Base-by-base conservation (phyloP, 2,888 invertebrate genomes). In the Machimus rusticus region DNA sequence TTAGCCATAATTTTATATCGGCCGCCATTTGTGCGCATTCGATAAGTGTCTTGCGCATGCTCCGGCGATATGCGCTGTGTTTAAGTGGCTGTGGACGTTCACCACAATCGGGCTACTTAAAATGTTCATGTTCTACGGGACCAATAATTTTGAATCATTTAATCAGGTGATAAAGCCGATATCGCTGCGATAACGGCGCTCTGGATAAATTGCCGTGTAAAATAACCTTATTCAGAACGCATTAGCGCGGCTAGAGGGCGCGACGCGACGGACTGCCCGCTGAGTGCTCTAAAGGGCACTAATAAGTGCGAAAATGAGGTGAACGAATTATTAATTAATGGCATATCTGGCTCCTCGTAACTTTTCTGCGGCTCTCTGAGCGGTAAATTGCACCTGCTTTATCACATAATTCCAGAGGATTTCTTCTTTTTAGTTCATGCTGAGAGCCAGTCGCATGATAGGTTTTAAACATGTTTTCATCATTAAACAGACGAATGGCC, bases 101-200 rank as follows among this genome's bases (percentile, higher is more conserved):
- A 28, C 57, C 57, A 84, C 19, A 66, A 86, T 86, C 76, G 76
- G 39, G 76, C 74, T 74, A 86, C 74, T 86, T 86, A 76, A 82
- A 57, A 57, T 82, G 82, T 82, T 82, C 82, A 82, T 82, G 82
- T 82, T 66, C 57, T 34, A 57, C 31, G 55, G 82, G 82, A 5
- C 39, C 76, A 86, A 76, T 76, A 86, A 86, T 86, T 86, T 86
- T 76, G 46, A 76, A 86, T 76, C 82, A 86, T 86, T 86, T 76
- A 86, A 86, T 86, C 74, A 88, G 89, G 89, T 90, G 91, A 91
- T 91, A 91, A 91, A 91, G 90, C 90, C 90, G 91, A 91, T 91
- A 89, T 89, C 89, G 87, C 89, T 91, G 91, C 91, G 91, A 91
- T 91, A 91, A 91, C 90, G 87, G 89, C 90, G 91, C 91, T 91